phyloP scores from a whole-genome alignment of 2,113 vertebrate genomes.

The Takifugu flavidus region DNA sequence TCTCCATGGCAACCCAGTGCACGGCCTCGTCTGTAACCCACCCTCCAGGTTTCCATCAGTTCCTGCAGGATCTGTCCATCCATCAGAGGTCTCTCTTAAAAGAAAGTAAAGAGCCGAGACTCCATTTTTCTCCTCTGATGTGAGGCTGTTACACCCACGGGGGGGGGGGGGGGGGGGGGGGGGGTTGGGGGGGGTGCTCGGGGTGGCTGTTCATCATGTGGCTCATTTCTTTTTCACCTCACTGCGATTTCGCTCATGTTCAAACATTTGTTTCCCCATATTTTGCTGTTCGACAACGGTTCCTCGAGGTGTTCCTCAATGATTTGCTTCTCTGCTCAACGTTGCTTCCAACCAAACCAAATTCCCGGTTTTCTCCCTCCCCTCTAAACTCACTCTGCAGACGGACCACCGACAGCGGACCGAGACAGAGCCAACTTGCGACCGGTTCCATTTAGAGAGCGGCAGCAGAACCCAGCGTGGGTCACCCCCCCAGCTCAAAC shows the following conservation, averaged over 20 bases:
- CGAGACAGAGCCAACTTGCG: too few species aligned
- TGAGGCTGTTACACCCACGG: slow-evolving; percentile 9
- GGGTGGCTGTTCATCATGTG: slow-evolving; percentile 31
- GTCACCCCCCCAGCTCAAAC: too few species aligned
- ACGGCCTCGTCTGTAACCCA: slow-evolving; percentile 43
- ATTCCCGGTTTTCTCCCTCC: background rate
- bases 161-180: slow-evolving; percentile 14
- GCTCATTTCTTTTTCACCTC: slow-evolving; percentile 24
- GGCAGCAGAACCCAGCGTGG: too few species aligned
- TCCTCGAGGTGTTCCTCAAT: slow-evolving; percentile 23
- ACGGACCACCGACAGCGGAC: too few species aligned
- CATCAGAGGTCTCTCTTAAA: background rate
- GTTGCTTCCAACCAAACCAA: background rate
- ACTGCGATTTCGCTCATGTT: slow-evolving; percentile 33
- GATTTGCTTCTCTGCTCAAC: slow-evolving; percentile 21
- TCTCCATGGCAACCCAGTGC: slow-evolving; percentile 65
- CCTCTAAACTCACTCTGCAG: background rate
- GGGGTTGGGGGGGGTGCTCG: background rate
- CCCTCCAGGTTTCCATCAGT: slow-evolving; percentile 45
- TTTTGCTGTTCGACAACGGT: slow-evolving; percentile 55
- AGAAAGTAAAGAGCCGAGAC: background rate
- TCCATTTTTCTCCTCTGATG: slow-evolving; percentile 26
- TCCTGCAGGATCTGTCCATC: slow-evolving; percentile 10
- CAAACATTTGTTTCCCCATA: background rate
- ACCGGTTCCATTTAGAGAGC: too few species aligned